These are phyloP conservation scores for Metopolophium dirhodum DNA, from an alignment of 1,140 invertebrate species.

Conservation along the genomic window DNA sequence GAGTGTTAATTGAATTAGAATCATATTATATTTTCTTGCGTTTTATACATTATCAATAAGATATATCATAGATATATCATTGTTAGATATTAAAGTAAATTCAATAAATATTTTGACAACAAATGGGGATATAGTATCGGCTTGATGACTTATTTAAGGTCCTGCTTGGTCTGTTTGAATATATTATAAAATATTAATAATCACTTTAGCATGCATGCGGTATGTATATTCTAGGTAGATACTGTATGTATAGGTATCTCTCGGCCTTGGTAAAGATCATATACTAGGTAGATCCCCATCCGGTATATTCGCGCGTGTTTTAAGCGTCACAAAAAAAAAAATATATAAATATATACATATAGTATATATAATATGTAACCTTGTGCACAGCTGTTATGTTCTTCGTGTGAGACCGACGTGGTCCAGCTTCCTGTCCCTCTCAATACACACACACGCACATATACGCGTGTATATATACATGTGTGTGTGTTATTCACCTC, in stretches of 20 bases:
- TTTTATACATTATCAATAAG: not conserved
- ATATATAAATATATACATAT: not conserved
- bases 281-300: not conserved
- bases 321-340: slow-evolving; percentile 41
- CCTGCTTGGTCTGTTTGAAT: not conserved
- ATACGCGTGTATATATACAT: not conserved
- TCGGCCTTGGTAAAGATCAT: slow-evolving; percentile 50
- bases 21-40: not conserved
- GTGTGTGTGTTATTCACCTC: slow-evolving; percentile 31
- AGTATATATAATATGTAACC: not conserved
- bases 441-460: not conserved
- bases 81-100: not conserved
- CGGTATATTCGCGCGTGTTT: slow-evolving; percentile 49
- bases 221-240: not conserved
- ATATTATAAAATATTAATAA: slow-evolving; percentile 18
- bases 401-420: slow-evolving; percentile 52
- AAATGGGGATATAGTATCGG: not conserved
- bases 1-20: not conserved
- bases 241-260: not conserved
- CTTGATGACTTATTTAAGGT: not conserved
- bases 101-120: not conserved
- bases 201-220: not conserved
- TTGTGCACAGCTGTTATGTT: slow-evolving; percentile 52
- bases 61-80: not conserved
- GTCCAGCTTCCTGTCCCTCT: slow-evolving; percentile 53